Base-by-base conservation (phyloP, 2,888 invertebrate genomes). In the Microctonus aethiopoides region DNA sequence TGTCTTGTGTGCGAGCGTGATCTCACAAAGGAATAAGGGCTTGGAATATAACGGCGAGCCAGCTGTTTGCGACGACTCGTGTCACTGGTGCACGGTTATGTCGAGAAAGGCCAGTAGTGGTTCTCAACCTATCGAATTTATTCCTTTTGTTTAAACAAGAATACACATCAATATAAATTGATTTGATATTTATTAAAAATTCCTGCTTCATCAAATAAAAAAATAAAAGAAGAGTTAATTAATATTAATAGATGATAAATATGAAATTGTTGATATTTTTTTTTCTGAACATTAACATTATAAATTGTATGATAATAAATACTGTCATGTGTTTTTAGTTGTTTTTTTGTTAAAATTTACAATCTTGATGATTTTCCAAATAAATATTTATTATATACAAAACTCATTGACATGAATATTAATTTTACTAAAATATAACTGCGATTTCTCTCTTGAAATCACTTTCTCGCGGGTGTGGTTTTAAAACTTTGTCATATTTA, bases 1-100 rank as follows among this genome's bases (percentile, higher is more conserved):
- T 5, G 7, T 29, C 7, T 16, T 16, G 3, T 39, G 66, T 56
- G 56, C 62, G 62, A 51, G 68, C 63, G 71, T 72, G 72, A 74
- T 73, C 71, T 66, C 65, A 72, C 72, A 72, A 72, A 69, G 70
- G 52, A 72, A 74, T 72, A 75, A 72, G 71, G 72, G 75, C 32
- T 62, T 67, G 72, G 72, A 67, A 60, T 74, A 46, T 46, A 73
- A 71, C 71, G 71, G 71, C 67, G 64, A 62, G 72, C 75, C 74
- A 75, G 75, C 76, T 75, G 75, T 75, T 76, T 16, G 16, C 46
- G 46, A 69, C 66, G 68, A 41, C 64, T 69, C 64, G 59, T 69
- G 68, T 64, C 64, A 64, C 68, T 69, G 51, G 68, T 69, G 59
- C 59, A 52, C 41, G 64, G 63, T 34, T 63, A 57, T 46, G 46